Conservation (phyloP, 2,888 invertebrate species). For the Cerastis leucographa region DNA sequence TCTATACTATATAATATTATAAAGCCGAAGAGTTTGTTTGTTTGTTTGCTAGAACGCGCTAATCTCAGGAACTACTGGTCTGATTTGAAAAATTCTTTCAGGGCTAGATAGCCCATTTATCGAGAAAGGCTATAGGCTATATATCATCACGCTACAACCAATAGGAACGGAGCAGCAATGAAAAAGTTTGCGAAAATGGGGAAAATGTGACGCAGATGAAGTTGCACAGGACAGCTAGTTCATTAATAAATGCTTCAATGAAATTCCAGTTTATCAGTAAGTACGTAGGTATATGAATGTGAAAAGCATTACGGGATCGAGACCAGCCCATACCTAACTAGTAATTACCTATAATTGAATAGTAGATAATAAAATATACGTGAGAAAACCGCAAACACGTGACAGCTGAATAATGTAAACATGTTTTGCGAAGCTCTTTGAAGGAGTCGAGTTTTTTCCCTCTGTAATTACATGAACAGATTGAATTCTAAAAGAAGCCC, state of each 20-base stretch:
- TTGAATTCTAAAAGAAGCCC: neutral
- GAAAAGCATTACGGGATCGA: constrained; percentile 20
- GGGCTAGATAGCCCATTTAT: too few relatives aligned
- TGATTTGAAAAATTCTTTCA: too few relatives aligned
- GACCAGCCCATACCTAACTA: neutral
- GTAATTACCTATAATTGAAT: constrained; percentile 1
- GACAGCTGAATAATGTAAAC: neutral
- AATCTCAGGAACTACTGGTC: too few relatives aligned
- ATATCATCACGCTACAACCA: too few relatives aligned
- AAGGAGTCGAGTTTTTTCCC: neutral
- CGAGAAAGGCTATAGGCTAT: too few relatives aligned
- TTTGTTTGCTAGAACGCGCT: too few relatives aligned
- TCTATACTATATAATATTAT: too few relatives aligned
- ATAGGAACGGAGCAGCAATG: too few relatives aligned
- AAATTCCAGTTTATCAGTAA: neutral
- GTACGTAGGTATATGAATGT: neutral
- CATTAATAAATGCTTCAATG: constrained; percentile 3
- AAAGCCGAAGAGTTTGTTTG: too few relatives aligned
- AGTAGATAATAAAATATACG: constrained; percentile 11
- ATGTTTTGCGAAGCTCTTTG: neutral
- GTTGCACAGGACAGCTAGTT: too few relatives aligned
- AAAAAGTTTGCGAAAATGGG: too few relatives aligned
- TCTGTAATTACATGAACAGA: neutral
- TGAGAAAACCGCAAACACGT: constrained; percentile 24
- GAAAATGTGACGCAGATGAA: too few relatives aligned